Percentiles rank a stretch among this genome's conserved stretches.
phyloP scores from a whole-genome alignment of 2,113 vertebrate species.

The Pelmatolapia mariae region DNA sequence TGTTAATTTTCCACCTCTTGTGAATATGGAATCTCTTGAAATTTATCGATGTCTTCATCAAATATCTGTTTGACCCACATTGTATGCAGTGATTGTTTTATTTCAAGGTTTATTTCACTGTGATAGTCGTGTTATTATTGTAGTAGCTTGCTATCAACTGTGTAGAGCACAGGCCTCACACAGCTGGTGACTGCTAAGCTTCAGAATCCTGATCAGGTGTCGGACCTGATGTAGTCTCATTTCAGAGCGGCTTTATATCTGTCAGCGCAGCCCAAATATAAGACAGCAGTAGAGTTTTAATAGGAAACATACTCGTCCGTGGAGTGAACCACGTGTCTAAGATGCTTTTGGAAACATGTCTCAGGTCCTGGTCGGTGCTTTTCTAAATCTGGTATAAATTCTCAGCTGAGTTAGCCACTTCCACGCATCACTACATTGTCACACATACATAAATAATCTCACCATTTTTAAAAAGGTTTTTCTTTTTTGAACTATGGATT shows the following conservation, averaged over 20 bases:
- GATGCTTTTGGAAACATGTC: neutral
- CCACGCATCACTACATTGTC: neutral
- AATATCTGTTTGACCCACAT: neutral
- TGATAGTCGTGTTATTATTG: neutral
- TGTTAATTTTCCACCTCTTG: neutral
- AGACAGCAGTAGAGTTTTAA: neutral
- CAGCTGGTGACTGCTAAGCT: neutral
- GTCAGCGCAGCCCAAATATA: neutral
- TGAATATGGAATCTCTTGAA: neutral
- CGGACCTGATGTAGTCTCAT: rapidly evolving
- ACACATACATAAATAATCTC: neutral
- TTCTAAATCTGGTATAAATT: neutral
- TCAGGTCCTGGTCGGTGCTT: neutral
- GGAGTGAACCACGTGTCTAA: neutral
- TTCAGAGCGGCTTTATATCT: neutral
- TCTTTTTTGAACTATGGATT: neutral
- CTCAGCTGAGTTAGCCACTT: neutral
- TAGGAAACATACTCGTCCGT: neutral
- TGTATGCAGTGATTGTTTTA: neutral
- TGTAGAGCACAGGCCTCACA: neutral
- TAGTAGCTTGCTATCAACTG: neutral
- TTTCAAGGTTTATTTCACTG: neutral
- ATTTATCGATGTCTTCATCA: neutral
- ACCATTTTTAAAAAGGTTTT: neutral
- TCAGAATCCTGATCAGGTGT: neutral